phyloP scores from a whole-genome alignment of 1,140 invertebrate species.

The Pomphorhynchus laevis region DNA sequence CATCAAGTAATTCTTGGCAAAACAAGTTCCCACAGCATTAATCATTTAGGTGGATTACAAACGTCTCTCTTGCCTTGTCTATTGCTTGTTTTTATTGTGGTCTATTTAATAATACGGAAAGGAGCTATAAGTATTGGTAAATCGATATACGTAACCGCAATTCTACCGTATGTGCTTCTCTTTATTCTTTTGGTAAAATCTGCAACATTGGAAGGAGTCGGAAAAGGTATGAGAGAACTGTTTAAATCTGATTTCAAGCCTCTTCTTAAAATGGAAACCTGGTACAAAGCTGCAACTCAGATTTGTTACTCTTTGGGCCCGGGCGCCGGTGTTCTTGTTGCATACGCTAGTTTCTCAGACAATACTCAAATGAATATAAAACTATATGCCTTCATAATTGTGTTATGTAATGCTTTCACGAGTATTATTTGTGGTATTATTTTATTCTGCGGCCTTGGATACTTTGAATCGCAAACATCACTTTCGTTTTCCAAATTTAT shows the following conservation, averaged over 20 bases:
- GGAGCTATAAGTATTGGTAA: constrained; percentile 17
- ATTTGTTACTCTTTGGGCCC: constrained; percentile 86
- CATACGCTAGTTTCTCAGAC: constrained; percentile 67
- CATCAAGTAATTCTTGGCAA: constrained; percentile 5
- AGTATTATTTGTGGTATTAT: constrained; percentile 5
- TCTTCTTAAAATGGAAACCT: constrained; percentile 29
- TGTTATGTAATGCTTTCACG: background rate
- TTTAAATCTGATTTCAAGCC: constrained; percentile 1
- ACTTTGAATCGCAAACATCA: background rate
- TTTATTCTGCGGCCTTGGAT: background rate
- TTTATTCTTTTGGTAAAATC: constrained; percentile 5
- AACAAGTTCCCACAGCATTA: constrained; percentile 3
- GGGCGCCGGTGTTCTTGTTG: constrained; percentile 65
- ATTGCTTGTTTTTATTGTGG: constrained; percentile 2
- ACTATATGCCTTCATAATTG: constrained; percentile 27
- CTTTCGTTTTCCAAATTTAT: constrained; percentile 15
- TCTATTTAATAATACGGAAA: constrained; percentile 8
- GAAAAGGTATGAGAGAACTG: constrained; percentile 5
- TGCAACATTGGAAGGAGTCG: constrained; percentile 2
- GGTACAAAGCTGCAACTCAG: constrained; percentile 81
- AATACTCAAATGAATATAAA: constrained; percentile 91
- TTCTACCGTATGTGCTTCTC: constrained; percentile 7
- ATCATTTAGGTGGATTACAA: constrained; percentile 3
- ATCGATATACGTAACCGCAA: constrained; percentile 7
- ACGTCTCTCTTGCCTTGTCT: constrained; percentile 3